Conservation (phyloP, 2,888 invertebrate species). For the Nebria brevicollis region DNA sequence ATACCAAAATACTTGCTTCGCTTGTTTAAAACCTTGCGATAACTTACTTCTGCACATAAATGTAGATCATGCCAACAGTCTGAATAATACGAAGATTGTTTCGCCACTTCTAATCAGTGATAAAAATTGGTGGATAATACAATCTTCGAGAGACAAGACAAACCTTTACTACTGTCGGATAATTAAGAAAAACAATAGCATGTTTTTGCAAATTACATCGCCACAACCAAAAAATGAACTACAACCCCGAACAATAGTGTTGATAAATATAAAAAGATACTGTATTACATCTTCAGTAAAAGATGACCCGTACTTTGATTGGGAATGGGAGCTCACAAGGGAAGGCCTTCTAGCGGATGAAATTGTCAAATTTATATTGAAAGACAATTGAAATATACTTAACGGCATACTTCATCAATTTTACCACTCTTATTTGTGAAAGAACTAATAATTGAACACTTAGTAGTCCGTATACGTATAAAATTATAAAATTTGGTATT, state of each 20-base stretch:
- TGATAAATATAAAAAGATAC: not conserved
- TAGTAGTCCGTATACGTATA: no score
- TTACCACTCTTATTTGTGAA: no score
- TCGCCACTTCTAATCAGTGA: not conserved
- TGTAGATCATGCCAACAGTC: not conserved
- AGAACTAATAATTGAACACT: no score
- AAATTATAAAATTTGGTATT: no score
- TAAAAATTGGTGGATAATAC: conserved; percentile 12
- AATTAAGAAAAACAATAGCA: not conserved
- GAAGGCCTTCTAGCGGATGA: not conserved
- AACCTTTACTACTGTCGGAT: conserved; percentile 3
- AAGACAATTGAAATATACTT: not conserved
- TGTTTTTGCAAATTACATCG: not conserved
- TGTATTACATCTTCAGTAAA: not conserved
- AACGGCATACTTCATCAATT: no score
- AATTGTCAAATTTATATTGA: not conserved
- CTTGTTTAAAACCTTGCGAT: not conserved
- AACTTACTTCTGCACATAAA: not conserved
- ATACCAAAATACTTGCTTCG: not conserved
- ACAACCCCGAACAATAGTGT: not conserved
- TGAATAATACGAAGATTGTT: not conserved
- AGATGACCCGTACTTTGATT: not conserved
- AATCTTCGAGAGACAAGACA: no score
- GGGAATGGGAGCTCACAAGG: not conserved
- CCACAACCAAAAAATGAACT: not conserved